Evolutionary conservation across 2,888 invertebrate genomes (phyloP), one percentile per base, ranked within the genome.

Genomic region (Parnassius apollo): DNA sequence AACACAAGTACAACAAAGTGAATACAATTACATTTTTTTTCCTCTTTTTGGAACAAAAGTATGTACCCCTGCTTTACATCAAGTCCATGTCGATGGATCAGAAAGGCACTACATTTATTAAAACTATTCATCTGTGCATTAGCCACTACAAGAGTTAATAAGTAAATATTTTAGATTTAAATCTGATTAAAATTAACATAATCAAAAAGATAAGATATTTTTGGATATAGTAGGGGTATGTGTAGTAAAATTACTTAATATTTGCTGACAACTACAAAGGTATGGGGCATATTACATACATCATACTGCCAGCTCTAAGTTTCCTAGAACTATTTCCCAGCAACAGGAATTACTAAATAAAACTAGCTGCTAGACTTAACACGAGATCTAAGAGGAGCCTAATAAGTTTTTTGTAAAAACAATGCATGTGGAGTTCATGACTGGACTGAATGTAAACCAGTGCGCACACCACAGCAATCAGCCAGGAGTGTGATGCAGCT

Each of bases 1-100:
- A 91, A 91, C 91, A 91, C 91, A 91, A 91, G 91, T 91, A 91
- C 91, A 91, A 91, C 91, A 91, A 90, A 86, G 87, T 91, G 86
- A 91, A 90, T 90, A 91, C 80, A 83, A 82, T 83, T 78, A 72
- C 65, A 71, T 66, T 66, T 66, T 66, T 66, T 70, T 69, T 66
- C 63, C 71, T 74, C 65, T 71, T 76, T 78, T 79, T 76, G 75
- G 65, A 70, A 71, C 79, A 76, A 80, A 77, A 81, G 74, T 81
- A 83, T 82, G 86, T 80, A 83, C 85, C 84, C 86, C 91, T 88
- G 90, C 79, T 91, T 89, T 90, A 90, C 91, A 91, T 88, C 82
- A 82, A 91, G 91, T 90, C 91, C 91, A 83, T 78, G 83, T 81
- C 82, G 76, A 76, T 75, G 75, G 68, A 71, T 70, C 51, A 60